Base-by-base conservation (phyloP, 2,113 vertebrate genomes). In the Hypocryptadius cinnamomeus region DNA sequence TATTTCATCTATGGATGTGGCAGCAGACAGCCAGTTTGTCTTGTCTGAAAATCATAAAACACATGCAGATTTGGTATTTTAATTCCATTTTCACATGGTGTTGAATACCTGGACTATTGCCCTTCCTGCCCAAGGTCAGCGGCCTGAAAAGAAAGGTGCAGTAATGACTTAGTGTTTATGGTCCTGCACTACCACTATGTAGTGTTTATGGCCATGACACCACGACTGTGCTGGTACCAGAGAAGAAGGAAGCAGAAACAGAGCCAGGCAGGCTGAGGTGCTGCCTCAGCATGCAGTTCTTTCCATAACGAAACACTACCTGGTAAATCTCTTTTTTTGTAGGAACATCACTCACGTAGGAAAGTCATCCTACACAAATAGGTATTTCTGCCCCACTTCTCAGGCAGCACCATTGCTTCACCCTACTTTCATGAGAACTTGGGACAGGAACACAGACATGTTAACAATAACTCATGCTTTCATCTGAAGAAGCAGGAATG, bases 181-280 rank as follows among this genome's bases (percentile, higher is more conserved):
- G n/a, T 28, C 6, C 50, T 56, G 30, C 40, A 45, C 18, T 23
- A 13, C 40, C 59, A 56, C 40, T 47, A 5, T 7, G 30, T 5
- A 3, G 13, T 13, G 23, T 33, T 70, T 39, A 24, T 40, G 10
- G n/a, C 15, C 66, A 11, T 25, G 40, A 54, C 54, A 68, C 15
- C 27, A 63, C 3, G 0, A 22, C 27, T 3, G 2, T 22, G 51
- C 7, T 4, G 3, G 28, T 45, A 50, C 16, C 70, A 68, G 28
- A 57, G 51, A 44, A 21, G 13, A 13, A 68, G 24, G 53, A 77
- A 24, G 28, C 13, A 64, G 45, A 76, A 50, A 44, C 1, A 37
- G 15, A 94, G 31, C 9, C 37, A 40, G 24, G 25, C 37, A 66
- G 19, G 68, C 47, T 17, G 28, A 81, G 13, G 21, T 54, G 65